A percentile compares a stretch with the other conserved stretches of the same genome.
These are phyloP conservation scores for Sesamia nonagrioides DNA, from an alignment of 1,140 invertebrate genomes.

Conservation along the genomic window DNA sequence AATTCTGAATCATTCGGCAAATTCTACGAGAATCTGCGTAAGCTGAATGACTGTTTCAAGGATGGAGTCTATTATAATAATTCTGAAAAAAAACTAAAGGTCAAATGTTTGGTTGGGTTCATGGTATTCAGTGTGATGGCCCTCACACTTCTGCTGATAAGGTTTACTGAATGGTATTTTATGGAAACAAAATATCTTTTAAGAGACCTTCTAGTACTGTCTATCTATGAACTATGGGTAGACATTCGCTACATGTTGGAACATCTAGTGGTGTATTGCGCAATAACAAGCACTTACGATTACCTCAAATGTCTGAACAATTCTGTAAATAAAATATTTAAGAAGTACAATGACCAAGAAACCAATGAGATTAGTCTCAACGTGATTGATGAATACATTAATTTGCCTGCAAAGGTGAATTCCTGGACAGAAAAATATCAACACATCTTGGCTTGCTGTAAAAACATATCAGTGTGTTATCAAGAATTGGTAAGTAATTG, in stretches of 20 bases:
- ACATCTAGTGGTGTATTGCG: constrained; percentile 16
- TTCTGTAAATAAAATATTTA: not conserved
- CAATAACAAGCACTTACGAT: not conserved
- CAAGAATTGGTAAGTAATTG: constrained; percentile 15
- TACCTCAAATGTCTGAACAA: constrained; percentile 5
- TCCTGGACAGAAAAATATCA: constrained; percentile 24
- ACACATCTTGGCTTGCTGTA: constrained; percentile 14
- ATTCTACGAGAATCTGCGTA: constrained; percentile 1
- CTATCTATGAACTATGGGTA: not conserved
- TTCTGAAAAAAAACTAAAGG: not conserved
- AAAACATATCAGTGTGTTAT: constrained; percentile 22
- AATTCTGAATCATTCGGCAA: not conserved
- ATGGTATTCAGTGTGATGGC: not conserved
- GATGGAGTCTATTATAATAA: not conserved
- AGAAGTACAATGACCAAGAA: not conserved
- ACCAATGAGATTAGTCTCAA: not conserved
- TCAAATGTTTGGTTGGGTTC: not conserved
- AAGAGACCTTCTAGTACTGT: not conserved
- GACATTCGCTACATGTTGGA: not conserved
- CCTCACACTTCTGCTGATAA: not conserved
- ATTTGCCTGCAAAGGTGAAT: constrained; percentile 21
- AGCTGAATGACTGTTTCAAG: not conserved
- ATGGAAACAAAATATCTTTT: not conserved
- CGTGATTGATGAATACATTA: not conserved
- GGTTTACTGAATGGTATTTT: not conserved